Base-by-base conservation (phyloP, 1,140 invertebrate species). In the Eulimnadia texana region DNA sequence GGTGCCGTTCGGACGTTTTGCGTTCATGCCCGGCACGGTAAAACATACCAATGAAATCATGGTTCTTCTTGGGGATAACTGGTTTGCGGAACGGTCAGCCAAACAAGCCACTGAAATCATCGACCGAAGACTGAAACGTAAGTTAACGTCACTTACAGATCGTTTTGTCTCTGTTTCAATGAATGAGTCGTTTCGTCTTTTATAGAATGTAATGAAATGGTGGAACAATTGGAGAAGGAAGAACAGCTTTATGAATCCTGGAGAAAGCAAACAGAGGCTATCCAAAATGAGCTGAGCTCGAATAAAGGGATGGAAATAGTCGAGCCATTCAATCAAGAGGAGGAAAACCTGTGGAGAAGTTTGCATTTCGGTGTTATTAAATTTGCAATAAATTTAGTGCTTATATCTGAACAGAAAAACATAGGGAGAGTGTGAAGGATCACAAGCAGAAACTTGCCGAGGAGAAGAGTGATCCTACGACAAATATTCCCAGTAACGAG, bases 11-110 rank as follows among this genome's bases (percentile, higher is more conserved):
- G 81, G 82, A 11, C 74, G 76, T 29, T 69, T 77, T 57, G 85
- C 83, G 1, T 78, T 85, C 54, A 81, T 85, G 75, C 80, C 78
- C 66, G 85, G 84, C 24, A 77, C 79, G 67, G 68, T 87, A 27
- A 76, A 78, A 20, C 83, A 87, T 64, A 86, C 84, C 1, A 87
- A 86, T 73, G 84, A 86, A 73, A 76, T 86, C 20, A 68, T 83
- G 49, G 80, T 82, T 25, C 74, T 78, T 2, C 68, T 86, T 10
- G 84, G 85, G 25, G 82, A 84, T 64, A 81, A 82, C 64, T 86
- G 82, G 71, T 87, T 87, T 75, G 79, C 76, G 13, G 84, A 86
- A 65, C 76, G 81, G 53, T 83, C 81, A 49, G 77, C 81, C 3
- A 75, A 78, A 64, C 78, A 85, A 67, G 82, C 84, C 1, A 68